Evolutionary conservation across 2,888 invertebrate genomes (phyloP).

Genomic region (Ecliptopera silaceata): DNA sequence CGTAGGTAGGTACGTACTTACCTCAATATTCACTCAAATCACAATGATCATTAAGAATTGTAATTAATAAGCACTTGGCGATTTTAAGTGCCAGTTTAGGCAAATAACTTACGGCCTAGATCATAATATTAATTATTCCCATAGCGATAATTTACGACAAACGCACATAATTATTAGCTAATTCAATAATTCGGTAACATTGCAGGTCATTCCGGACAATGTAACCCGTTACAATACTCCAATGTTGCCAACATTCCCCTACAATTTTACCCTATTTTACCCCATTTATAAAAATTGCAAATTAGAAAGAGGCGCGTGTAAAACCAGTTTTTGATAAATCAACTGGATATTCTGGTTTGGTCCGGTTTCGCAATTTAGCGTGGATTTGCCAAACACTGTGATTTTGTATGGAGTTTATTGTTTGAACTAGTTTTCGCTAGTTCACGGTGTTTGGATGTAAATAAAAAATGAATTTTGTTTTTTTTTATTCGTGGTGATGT

Average conservation of each 20-base stretch:
- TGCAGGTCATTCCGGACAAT: conserved; percentile 74
- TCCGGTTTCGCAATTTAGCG: conserved; percentile 58
- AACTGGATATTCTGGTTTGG: conserved; percentile 71
- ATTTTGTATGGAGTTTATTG: conserved; percentile 63
- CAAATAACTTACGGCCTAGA: too few relatives aligned
- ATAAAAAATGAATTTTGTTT: conserved; percentile 40
- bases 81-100: too few relatives aligned
- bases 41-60: too few relatives aligned
- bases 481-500: conserved; percentile 19
- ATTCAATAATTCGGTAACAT: conserved; percentile 75
- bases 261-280: conserved; percentile 31
- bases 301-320: conserved; percentile 71
- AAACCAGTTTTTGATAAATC: conserved; percentile 60
- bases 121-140: too few relatives aligned
- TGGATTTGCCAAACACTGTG: conserved; percentile 70
- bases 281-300: conserved; percentile 51
- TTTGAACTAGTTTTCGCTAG: conserved; percentile 59
- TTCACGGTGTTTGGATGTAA: conserved; percentile 59
- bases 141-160: conserved; percentile 51
- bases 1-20: too few relatives aligned
- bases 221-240: conserved; percentile 50
- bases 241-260: conserved; percentile 50
- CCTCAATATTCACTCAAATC: too few relatives aligned
- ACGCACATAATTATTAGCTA: conserved; percentile 66
- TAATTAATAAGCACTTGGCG: too few relatives aligned